phyloP scores from a whole-genome alignment of 2,113 vertebrate genomes.

The Sarotherodon lohbergeri region DNA sequence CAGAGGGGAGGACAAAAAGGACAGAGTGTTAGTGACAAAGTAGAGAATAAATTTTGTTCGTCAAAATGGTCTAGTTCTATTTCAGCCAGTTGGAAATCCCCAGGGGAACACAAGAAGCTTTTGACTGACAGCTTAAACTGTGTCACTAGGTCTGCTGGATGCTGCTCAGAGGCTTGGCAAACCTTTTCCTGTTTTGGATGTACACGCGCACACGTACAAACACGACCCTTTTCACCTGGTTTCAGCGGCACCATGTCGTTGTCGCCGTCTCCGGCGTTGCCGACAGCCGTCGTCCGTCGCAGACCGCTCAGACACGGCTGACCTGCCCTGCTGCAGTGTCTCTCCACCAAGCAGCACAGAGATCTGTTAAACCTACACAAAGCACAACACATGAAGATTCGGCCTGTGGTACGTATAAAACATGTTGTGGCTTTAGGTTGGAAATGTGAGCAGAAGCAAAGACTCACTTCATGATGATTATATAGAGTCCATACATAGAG shows the following conservation, averaged over 20 bases:
- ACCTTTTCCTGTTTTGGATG: background rate
- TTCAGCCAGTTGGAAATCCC: constrained; percentile 1
- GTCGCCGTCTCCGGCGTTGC: constrained; percentile 57
- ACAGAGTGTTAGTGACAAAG: background rate
- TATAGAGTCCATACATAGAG: constrained; percentile 75
- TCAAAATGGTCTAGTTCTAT: constrained; percentile 13
- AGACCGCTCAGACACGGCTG: constrained; percentile 60
- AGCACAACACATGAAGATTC: background rate
- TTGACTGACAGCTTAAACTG: constrained; percentile 11
- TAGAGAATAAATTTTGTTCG: background rate
- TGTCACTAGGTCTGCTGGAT: constrained; percentile 15
- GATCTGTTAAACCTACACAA: constrained; percentile 70
- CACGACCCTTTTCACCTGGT: constrained; percentile 55
- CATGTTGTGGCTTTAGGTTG: background rate
- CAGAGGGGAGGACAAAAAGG: background rate
- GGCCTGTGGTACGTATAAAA: background rate
- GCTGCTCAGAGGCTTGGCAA: background rate
- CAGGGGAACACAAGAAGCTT: background rate
- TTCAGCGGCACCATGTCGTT: constrained; percentile 72
- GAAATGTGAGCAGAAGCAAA: background rate
- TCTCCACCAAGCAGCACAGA: constrained; percentile 67
- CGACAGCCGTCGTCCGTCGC: constrained; percentile 55
- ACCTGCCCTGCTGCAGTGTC: constrained; percentile 47
- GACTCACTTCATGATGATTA: constrained; percentile 77
- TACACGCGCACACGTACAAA: background rate